A percentile compares a stretch with the other conserved stretches of the same genome.
Evolutionary conservation across 2,888 invertebrate species (phyloP).

Genomic region (Metallyticus violacea): DNA sequence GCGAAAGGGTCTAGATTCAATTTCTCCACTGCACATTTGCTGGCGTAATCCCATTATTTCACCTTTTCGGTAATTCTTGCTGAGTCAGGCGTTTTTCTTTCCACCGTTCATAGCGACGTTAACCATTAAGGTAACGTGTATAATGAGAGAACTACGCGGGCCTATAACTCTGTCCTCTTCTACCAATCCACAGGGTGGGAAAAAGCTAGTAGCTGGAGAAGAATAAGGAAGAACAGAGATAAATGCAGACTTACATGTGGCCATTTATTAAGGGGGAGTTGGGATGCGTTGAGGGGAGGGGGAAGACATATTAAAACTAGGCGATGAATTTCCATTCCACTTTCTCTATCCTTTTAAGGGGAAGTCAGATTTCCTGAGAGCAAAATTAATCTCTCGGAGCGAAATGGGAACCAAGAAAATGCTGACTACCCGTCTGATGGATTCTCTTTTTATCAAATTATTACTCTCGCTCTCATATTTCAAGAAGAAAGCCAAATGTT

Average conservation of each 20-base stretch:
- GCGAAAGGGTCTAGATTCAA: background rate
- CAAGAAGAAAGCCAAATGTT: background rate
- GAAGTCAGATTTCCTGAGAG: background rate
- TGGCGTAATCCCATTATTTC: background rate
- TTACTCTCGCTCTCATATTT: background rate
- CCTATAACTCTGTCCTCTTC: background rate
- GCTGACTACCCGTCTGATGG: background rate
- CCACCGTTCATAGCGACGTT: conserved; percentile 20
- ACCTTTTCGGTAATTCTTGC: background rate
- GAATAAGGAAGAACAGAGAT: background rate
- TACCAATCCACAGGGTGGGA: background rate
- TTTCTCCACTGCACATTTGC: background rate
- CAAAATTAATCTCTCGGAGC: background rate
- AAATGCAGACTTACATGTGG: background rate
- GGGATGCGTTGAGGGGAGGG: background rate
- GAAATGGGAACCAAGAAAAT: background rate
- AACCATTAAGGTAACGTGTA: conserved; percentile 12
- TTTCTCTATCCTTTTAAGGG: background rate
- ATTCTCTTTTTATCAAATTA: background rate
- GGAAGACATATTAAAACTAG: background rate
- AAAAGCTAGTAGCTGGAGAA: background rate
- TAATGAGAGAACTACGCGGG: conserved; percentile 3
- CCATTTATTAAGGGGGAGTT: background rate
- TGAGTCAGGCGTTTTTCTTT: background rate
- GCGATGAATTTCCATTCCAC: conserved; percentile 4